These are phyloP conservation scores for Tachycineta bicolor DNA, from an alignment of 2,113 vertebrate genomes.

Conservation along the genomic window DNA sequence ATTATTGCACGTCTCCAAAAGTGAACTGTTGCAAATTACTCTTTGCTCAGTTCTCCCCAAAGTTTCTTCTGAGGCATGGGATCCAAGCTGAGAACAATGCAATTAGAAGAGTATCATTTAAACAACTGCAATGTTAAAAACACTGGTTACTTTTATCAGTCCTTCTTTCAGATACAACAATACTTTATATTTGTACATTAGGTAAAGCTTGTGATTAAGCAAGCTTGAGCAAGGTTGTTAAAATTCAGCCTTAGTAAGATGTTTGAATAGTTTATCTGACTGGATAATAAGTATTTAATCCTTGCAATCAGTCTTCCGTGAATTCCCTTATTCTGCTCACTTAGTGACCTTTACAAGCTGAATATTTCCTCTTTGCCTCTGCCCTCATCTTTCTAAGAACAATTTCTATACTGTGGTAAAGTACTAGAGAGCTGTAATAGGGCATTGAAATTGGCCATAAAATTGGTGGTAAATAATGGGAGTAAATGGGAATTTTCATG, in stretches of 20 bases:
- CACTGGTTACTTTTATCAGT: not conserved
- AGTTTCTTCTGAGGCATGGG: not conserved
- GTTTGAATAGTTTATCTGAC: not conserved
- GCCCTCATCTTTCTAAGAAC: not conserved
- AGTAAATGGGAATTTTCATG: constrained; percentile 51
- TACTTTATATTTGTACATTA: not conserved
- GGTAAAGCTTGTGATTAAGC: not conserved
- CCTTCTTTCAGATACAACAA: not conserved
- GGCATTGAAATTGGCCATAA: constrained; percentile 22
- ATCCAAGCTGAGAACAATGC: not conserved
- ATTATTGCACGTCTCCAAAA: not conserved
- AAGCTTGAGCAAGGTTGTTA: not conserved
- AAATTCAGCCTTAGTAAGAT: not conserved
- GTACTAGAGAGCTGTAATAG: not conserved
- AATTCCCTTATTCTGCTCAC: not conserved
- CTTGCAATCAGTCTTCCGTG: not conserved
- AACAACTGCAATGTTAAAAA: not conserved
- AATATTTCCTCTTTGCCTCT: not conserved
- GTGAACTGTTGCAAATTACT: not conserved
- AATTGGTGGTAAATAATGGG: constrained; percentile 37
- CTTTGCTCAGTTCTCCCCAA: not conserved
- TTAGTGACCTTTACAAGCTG: constrained; percentile 39
- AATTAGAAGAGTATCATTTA: not conserved
- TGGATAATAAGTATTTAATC: constrained; percentile 35
- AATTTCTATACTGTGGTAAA: not conserved